Conservation (phyloP, 2,113 vertebrate genomes). For the Pygoscelis antarcticus region DNA sequence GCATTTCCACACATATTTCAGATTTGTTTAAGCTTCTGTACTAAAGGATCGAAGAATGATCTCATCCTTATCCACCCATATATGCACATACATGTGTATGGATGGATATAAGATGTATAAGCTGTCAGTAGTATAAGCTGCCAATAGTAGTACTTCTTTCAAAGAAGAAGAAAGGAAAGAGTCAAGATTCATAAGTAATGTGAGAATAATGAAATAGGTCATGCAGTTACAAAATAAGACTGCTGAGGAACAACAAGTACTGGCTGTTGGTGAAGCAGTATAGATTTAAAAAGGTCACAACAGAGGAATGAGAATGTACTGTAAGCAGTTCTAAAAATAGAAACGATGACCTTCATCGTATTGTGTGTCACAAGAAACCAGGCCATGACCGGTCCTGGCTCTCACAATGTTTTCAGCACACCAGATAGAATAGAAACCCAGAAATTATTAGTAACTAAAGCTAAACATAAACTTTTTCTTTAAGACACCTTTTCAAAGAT, state of each 20-base stretch:
- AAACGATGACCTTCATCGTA: conserved; percentile 6
- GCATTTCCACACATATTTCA: neutral
- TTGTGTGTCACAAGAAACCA: conserved; percentile 30
- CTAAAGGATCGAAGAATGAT: neutral
- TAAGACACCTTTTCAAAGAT: neutral
- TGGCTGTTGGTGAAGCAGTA: neutral
- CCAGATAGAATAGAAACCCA: neutral
- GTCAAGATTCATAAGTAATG: neutral
- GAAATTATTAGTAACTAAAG: neutral
- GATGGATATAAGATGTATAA: neutral
- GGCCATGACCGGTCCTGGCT: neutral
- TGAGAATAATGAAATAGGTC: neutral
- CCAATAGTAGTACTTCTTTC: neutral
- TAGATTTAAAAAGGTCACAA: conserved; percentile 22
- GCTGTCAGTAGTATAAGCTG: neutral
- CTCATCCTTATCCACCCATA: neutral
- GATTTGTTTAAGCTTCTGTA: neutral
- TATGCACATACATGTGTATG: neutral
- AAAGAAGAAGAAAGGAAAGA: neutral
- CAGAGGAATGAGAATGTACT: conserved; percentile 37
- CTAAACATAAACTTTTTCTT: neutral
- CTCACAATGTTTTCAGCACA: conserved; percentile 13
- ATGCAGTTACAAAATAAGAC: neutral
- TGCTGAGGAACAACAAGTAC: neutral
- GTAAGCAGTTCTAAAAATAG: conserved; percentile 47